phyloP scores from a whole-genome alignment of 2,113 vertebrate genomes.

The Dipodomys merriami region DNA sequence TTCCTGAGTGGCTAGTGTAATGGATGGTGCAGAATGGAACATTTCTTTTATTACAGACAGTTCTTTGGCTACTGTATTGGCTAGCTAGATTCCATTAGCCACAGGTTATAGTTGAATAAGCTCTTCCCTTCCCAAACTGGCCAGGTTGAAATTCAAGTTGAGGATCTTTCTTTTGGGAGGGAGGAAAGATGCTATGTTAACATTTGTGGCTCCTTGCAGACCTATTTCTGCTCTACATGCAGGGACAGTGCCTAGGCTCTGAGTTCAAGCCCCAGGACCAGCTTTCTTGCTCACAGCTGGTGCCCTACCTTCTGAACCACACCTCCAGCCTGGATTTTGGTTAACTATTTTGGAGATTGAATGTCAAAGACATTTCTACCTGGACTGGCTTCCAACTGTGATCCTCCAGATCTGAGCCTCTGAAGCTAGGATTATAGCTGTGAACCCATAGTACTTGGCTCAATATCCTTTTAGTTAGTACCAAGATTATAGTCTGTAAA shows the following conservation, averaged over 20 bases:
- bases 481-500: neutral
- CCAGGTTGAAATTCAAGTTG: neutral
- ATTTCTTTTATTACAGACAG: neutral
- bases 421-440: too few species aligned
- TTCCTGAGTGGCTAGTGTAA: neutral
- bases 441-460: too few species aligned
- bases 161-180: neutral
- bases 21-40: neutral
- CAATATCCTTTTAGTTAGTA: neutral
- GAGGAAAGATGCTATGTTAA: neutral
- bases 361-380: too few species aligned
- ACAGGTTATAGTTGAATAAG: neutral
- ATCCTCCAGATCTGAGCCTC: too few species aligned
- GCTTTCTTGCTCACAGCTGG: too few species aligned
- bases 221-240: neutral
- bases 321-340: too few species aligned
- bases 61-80: neutral
- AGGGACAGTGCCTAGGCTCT: too few species aligned
- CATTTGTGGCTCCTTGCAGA: neutral
- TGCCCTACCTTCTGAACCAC: too few species aligned
- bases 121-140: constrained; percentile 31
- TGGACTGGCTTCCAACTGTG: too few species aligned
- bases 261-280: too few species aligned
- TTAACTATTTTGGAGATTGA: too few species aligned
- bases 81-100: neutral